Conservation (phyloP, 1,140 invertebrate genomes). For the Drosophila jambulina region DNA sequence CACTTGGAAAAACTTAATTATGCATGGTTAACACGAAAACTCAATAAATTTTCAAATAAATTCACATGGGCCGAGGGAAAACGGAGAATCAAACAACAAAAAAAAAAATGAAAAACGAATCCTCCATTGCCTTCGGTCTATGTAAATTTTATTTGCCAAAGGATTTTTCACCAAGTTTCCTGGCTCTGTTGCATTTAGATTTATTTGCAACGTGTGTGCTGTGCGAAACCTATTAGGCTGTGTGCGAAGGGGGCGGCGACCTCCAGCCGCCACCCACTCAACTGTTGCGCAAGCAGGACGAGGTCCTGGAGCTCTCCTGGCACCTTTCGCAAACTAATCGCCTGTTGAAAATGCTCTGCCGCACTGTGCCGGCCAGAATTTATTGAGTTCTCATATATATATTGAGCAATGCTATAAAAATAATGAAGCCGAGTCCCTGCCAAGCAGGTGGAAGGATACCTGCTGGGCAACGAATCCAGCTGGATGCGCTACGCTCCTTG, state of each 20-base stretch:
- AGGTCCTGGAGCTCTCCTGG: constrained; percentile 17
- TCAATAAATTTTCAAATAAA: constrained; percentile 85
- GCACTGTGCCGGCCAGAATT: constrained; percentile 65
- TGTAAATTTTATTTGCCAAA: constrained; percentile 82
- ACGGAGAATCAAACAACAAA: not conserved
- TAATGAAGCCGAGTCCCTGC: constrained; percentile 65
- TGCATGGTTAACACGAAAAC: constrained; percentile 85
- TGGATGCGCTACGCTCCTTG: constrained; percentile 7
- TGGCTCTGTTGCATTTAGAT: constrained; percentile 69
- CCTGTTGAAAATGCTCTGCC: constrained; percentile 72
- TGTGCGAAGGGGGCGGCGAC: not conserved
- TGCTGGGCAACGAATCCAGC: constrained; percentile 2
- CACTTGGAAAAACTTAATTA: constrained; percentile 80
- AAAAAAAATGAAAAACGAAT: not conserved
- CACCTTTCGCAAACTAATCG: constrained; percentile 74
- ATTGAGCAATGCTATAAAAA: constrained; percentile 81
- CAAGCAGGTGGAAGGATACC: constrained; percentile 11
- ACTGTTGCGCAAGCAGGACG: constrained; percentile 60
- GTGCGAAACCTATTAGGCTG: constrained; percentile 75
- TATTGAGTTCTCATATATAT: constrained; percentile 82
- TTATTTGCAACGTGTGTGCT: constrained; percentile 62
- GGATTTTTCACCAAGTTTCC: constrained; percentile 79
- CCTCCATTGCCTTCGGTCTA: constrained; percentile 41
- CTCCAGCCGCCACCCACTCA: constrained; percentile 41
- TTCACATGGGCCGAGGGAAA: constrained; percentile 53